Base-by-base conservation (phyloP, 2,113 vertebrate species). In the Polyodon spathula region DNA sequence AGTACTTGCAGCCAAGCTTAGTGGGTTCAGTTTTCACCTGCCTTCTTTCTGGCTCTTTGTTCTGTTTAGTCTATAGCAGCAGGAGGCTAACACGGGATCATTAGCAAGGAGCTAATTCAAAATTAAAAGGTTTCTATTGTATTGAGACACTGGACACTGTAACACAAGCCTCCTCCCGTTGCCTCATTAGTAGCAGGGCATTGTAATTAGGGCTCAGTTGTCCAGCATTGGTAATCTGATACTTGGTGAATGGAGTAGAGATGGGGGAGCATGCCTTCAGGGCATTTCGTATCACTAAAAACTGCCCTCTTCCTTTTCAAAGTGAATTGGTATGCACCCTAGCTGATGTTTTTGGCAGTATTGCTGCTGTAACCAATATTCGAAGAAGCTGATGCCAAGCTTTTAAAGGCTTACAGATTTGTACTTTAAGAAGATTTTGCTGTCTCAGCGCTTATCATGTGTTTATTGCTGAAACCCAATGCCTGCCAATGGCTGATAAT, bases 161-260 rank as follows among this genome's bases (percentile, higher is more conserved):
- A 1, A 0, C 16, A 1, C 58, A 10, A 65, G 46, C 63, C 17
- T 57, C 58, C 46, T 61, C 58, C 9, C 63, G 6, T 55, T 40
- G n/a, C 55, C 73, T 77, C 1, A 70, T 75, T 81, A 81, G 46
- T 0, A 59, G 55, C 67, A 51, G 15, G 0, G 60, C 63, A 57
- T 73, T 84, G 84, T 86, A 86, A 86, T 83, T 78, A 84, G 67
- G 74, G 70, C 63, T 78, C 63, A 0, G 59, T 40, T 84, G 64
- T 73, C 62, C 0, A 46, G 37, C 6, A 9, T 37, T 4, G 7
- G 39, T 51, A 65, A 65, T 10, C 10, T 17, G 52, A 65, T 60
- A 65, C 37, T 7, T 40, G 37, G 10, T 8, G 48, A 17, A 16
- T 38, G 40, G 17, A 8, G 59, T 15, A 17, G 48, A 12, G 27